Evolutionary conservation across 2,888 invertebrate genomes (phyloP), one percentile per base, ranked within the genome.

Genomic region (Plemyria rubiginata): DNA sequence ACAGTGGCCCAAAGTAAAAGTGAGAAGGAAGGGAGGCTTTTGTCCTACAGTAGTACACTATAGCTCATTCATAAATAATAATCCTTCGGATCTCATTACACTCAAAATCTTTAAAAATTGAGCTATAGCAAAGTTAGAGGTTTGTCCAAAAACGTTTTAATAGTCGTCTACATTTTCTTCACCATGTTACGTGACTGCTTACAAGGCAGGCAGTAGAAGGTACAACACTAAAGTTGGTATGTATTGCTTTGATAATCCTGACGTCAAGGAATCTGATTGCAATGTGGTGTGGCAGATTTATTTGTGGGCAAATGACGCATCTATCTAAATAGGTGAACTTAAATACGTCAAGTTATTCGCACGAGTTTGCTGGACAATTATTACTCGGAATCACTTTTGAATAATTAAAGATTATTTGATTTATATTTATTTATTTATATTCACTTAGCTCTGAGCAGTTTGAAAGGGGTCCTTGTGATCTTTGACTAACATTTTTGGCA

Each of bases 201-300:
- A 38, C 11, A 38, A 45, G 9, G 16, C n/a, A 9, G 16, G n/a
- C 3, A 22, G 3, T 16, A 16, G 16, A 45, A 16, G 16, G 16
- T 45, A 45, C 5, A 9, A 45, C 9, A 15, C 8, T 45, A 45
- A 45, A 16, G 16, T 38, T 9, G 11, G 36, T 38, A 4, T 9
- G 11, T 45, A 15, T 54, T 57, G 41, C 36, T 54, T 56, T 29
- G 46, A 52, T 45, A 54, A 60, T 43, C 11, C 13, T 60, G 59
- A 68, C 55, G 59, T 46, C 59, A 57, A 51, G 15, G 46, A 49
- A 65, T 58, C 58, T 57, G 48, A 59, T 63, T 64, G 59, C 54
- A 54, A 56, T 58, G 56, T 51, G 45, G 50, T 59, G 12, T 48
- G 54, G 59, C 40, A 52, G 53, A 43, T 54, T 63, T 58, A 51